Conservation (phyloP, 2,113 vertebrate species). For the Amblyornis subalaris region DNA sequence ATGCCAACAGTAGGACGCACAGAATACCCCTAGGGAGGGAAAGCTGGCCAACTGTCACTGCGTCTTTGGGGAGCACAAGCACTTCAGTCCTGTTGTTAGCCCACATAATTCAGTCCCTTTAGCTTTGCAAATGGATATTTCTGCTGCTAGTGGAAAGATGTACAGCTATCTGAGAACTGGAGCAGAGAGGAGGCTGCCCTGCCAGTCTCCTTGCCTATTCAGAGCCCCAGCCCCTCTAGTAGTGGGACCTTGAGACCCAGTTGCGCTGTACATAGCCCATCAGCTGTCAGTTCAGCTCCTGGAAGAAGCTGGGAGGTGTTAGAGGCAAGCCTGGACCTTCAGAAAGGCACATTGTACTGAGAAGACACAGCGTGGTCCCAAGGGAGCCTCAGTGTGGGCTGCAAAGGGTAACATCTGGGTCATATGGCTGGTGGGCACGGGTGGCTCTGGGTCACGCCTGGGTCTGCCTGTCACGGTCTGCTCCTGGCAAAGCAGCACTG, state of each 20-base stretch:
- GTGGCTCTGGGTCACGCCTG: neutral
- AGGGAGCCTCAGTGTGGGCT: neutral
- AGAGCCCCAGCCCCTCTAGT: neutral
- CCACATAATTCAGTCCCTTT: neutral
- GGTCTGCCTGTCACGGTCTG: fast-evolving
- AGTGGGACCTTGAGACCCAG: neutral
- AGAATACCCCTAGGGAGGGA: neutral
- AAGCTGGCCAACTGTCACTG: neutral
- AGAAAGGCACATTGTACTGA: neutral
- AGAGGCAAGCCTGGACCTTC: neutral
- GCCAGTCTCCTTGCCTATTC: neutral
- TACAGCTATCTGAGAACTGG: neutral
- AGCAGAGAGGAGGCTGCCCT: neutral
- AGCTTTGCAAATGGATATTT: neutral
- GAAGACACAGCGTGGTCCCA: neutral
- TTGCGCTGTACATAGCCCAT: neutral
- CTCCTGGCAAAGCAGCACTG: neutral
- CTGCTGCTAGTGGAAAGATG: neutral
- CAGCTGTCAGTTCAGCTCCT: neutral
- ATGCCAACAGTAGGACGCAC: fast-evolving
- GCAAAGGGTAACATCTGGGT: neutral
- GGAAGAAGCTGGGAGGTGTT: neutral
- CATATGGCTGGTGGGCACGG: neutral
- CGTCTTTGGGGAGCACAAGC: neutral
- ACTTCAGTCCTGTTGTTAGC: neutral